Evolutionary conservation across 1,140 invertebrate genomes (phyloP), one percentile per base, ranked within the genome.

Genomic region (Palaemon carinicauda): DNA sequence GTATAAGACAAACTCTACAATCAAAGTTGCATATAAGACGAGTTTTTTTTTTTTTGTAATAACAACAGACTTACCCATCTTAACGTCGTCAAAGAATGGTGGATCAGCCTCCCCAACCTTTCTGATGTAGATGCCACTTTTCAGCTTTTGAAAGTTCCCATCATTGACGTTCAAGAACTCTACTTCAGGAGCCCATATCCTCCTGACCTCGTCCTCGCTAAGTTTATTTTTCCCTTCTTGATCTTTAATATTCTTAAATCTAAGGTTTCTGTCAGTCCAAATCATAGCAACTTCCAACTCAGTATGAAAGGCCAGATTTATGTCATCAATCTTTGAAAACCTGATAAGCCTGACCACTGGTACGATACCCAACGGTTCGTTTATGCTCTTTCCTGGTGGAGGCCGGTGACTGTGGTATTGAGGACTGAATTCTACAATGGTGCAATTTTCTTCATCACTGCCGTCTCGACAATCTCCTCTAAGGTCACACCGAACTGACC

Each of bases 321-420:
- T 83, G 71, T 83, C 81, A n/a, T 83, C 81, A 4, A 83, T 83
- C 50, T 83, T 83, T 1, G 81, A 83, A 31, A 83, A 83, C 71
- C 81, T 73, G 24, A 83, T 53, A n/a, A 83, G 81, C 21, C 75
- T 71, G 1, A 83, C 81, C 14, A 21, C 5, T 17, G 81, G 71
- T 9, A n/a, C 71, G 50, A 83, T 52, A 15, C 19, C 33, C 3
- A 83, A 53, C 14, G 81, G 81, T 29, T n/a, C n/a, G 21, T 52
- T 52, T 14, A 83, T 21, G 69, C 33, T 83, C 17, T 17, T 52
- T 10, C 81, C 52, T 4, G 81, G 81, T 1, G 81, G 81, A 31
- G 81, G 81, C 1, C 81, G 81, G 50, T 75, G 51, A 52, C 56
- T 83, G 81, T 52, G 52, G 81, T 86, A 86, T 56, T 52, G 69